phyloP scores from a whole-genome alignment of 2,113 vertebrate species.

The Odontophorus gujanensis region DNA sequence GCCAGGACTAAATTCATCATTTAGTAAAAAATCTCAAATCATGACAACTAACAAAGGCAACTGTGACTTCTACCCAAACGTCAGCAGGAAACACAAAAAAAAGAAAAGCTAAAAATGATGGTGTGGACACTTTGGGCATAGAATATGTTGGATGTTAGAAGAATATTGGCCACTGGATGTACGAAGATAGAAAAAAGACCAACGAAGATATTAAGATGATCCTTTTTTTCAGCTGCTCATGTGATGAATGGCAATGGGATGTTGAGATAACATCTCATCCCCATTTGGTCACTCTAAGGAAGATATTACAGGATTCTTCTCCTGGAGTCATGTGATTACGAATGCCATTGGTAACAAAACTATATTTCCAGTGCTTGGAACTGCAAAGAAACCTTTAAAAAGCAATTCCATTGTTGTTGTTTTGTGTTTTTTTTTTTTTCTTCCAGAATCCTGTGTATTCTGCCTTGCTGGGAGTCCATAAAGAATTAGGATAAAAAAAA shows the following conservation, averaged over 20 bases:
- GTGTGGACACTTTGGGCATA: neutral
- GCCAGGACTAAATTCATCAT: neutral
- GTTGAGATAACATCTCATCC: neutral
- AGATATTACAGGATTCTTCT: neutral
- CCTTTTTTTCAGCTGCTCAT: neutral
- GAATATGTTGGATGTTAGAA: neutral
- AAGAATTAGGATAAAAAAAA: neutral
- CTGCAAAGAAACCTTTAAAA: constrained; percentile 25
- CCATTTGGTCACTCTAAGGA: neutral
- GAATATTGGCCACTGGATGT: neutral
- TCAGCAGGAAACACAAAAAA: neutral
- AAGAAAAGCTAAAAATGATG: neutral
- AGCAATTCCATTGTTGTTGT: neutral
- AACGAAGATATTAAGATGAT: neutral
- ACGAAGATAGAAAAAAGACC: neutral
- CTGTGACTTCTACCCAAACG: neutral
- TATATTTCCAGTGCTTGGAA: neutral
- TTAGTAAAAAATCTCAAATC: neutral
- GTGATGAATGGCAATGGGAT: neutral
- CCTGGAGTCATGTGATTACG: neutral
- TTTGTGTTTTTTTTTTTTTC: neutral
- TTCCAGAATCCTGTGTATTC: neutral
- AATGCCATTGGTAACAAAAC: neutral
- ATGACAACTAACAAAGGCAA: neutral
- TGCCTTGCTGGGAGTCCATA: neutral